Conservation (phyloP, 2,888 invertebrate genomes). For the Calameuta idolon region DNA sequence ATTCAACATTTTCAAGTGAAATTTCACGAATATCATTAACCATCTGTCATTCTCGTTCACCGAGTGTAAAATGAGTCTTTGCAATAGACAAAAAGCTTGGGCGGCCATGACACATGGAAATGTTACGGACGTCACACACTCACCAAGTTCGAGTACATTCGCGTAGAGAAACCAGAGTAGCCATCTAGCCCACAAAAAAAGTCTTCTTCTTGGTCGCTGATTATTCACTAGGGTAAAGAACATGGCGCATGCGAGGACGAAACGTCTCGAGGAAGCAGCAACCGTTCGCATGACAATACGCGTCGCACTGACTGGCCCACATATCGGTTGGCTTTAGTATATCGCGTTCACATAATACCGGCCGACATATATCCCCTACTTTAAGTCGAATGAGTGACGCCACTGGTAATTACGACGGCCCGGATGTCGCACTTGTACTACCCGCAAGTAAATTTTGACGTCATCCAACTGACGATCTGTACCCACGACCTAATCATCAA, state of each 20-base stretch:
- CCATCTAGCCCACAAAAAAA: constrained; percentile 32
- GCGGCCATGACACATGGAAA: not conserved
- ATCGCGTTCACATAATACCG: constrained; percentile 36
- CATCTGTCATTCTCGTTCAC: not conserved
- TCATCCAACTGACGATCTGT: not conserved
- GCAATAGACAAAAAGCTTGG: not conserved
- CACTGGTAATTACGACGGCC: constrained; percentile 35
- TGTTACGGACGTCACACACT: constrained; percentile 28
- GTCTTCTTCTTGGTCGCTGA: constrained; percentile 1
- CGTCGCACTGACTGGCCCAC: constrained; percentile 44
- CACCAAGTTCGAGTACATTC: constrained; percentile 45
- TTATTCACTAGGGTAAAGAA: constrained; percentile 30
- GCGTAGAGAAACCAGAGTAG: constrained; percentile 43
- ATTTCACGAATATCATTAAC: not conserved
- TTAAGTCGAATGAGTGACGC: constrained; percentile 44
- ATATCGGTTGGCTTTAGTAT: constrained; percentile 36
- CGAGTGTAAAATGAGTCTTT: not conserved
- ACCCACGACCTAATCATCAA: not conserved
- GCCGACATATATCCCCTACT: constrained; percentile 29
- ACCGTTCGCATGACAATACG: constrained; percentile 36
- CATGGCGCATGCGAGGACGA: constrained; percentile 20
- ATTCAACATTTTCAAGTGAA: not conserved
- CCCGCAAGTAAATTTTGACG: constrained; percentile 2
- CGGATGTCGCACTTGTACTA: constrained; percentile 8
- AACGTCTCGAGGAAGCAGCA: constrained; percentile 23